These are phyloP conservation scores for Notechis scutatus DNA, from an alignment of 2,113 vertebrate species.

Conservation along the genomic window DNA sequence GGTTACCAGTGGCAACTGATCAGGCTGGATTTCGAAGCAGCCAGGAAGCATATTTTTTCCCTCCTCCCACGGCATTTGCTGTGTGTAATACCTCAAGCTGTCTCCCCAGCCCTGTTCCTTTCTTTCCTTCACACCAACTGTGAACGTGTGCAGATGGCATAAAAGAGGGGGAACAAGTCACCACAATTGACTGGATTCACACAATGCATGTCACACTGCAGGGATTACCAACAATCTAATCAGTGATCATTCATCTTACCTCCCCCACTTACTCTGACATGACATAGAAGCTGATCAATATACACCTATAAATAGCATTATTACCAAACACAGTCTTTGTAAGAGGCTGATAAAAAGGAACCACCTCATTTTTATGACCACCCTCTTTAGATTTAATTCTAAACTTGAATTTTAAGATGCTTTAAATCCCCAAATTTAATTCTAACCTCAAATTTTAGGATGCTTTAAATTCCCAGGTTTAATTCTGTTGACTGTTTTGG, in stretches of 20 bases:
- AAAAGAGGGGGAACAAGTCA: neutral
- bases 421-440: neutral
- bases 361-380: neutral
- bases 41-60: neutral
- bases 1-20: neutral
- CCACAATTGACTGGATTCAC: neutral
- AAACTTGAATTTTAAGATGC: too few relatives aligned
- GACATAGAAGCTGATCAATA: neutral
- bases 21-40: neutral
- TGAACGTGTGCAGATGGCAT: neutral
- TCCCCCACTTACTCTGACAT: neutral
- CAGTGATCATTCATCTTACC: neutral
- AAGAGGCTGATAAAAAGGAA: neutral
- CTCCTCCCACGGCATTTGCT: neutral
- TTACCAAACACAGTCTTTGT: neutral
- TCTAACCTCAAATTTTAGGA: neutral
- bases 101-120: neutral
- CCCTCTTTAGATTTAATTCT: too few relatives aligned
- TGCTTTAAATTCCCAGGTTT: neutral
- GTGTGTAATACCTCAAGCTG: neutral
- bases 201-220: neutral
- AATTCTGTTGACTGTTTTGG: neutral
- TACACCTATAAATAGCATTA: neutral
- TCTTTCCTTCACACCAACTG: neutral
- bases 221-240: neutral